Base-by-base conservation (phyloP, 2,888 invertebrate genomes). In the Macaria notata region DNA sequence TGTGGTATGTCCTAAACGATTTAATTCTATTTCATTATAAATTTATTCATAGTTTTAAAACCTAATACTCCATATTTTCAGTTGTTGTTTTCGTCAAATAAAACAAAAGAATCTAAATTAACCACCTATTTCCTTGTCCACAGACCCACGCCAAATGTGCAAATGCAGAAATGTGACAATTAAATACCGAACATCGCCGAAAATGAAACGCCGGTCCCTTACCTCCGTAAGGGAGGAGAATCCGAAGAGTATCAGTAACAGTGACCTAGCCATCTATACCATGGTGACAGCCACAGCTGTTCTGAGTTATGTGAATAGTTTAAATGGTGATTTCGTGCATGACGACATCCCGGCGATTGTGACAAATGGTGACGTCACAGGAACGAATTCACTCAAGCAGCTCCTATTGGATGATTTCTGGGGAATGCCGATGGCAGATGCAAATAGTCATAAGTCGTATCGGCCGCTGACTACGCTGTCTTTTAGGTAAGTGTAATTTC, bases 341-440 rank as follows among this genome's bases (percentile, higher is more conserved):
- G 97, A 97, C 78, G 97, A 97, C 79, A 94, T 97, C 65, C 96
- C 96, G 57, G 97, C 97, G 38, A 94, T 97, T 55, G 94, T 95
- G 73, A 93, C 94, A 59, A 97, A 97, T 81, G 94, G 93, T 73
- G 97, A 97, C 83, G 97, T 97, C 61, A 88, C 93, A 7, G 96
- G 95, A 0, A 84, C 92, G 36, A 94, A 93, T 56, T 90, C 94
- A 4, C 72, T 96, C 73, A 86, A 86, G 67, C 93, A 94, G 70
- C 84, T 96, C 66, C 93, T 96, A 72, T 82, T 93, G 76, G 94
- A 96, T 73, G 97, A 97, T 82, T 97, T 97, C 82, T 97, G 97
- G 97, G 97, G 97, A 0, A 95, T 94, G 61, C 94, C 96, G 38
- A 96, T 97, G 95, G 93, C 93, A 46, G 95, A 96, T 78, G 90